phyloP scores from a whole-genome alignment of 1,140 invertebrate species.

The Calycopis cecrops region DNA sequence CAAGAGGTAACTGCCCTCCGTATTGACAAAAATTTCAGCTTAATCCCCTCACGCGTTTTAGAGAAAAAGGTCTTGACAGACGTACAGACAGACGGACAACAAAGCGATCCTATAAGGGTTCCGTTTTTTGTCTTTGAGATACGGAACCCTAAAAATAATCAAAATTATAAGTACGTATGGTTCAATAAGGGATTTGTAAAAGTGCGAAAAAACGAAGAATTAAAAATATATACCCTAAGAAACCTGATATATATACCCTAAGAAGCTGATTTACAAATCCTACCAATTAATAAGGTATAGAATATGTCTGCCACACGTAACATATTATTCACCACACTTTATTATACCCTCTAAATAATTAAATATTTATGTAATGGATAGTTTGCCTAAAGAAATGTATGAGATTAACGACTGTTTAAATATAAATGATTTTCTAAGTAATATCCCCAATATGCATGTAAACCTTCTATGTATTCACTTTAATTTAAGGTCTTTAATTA shows the following conservation, averaged over 20 bases:
- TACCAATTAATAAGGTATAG: neutral
- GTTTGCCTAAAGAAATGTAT: conserved; percentile 9
- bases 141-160: conserved; percentile 16
- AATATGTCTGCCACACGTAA: neutral
- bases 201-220: conserved; percentile 6
- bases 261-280: conserved; percentile 8
- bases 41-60: no score
- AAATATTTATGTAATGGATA: conserved; percentile 11
- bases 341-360: neutral
- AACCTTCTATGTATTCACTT: conserved; percentile 18
- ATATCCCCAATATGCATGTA: conserved; percentile 19
- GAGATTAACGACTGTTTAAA: conserved; percentile 17
- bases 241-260: conserved; percentile 11
- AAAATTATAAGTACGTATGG: conserved; percentile 21
- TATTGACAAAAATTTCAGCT: no score
- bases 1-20: no score
- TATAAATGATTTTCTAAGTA: conserved; percentile 17
- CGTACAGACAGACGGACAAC: no score
- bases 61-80: no score
- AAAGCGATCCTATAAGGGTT: no score
- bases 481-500: conserved; percentile 21
- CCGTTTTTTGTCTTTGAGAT: no score
- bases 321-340: neutral
- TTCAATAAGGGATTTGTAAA: conserved; percentile 18
- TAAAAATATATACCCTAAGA: conserved; percentile 13